Evolutionary conservation across 1,140 invertebrate species (phyloP), one percentile per base, ranked within the genome.

Genomic region (Bombus turneri): DNA sequence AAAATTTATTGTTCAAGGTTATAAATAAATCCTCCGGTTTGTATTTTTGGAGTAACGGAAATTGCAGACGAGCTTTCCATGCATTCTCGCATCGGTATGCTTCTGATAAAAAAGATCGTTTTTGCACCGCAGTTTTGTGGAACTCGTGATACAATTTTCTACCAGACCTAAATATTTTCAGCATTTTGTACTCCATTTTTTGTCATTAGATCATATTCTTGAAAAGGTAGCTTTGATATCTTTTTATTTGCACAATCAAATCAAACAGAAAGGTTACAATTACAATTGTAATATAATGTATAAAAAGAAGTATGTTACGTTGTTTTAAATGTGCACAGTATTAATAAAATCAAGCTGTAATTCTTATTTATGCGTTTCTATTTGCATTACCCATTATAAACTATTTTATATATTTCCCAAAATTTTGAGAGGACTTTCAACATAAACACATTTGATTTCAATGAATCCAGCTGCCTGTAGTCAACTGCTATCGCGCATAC

Each of bases 71-170:
- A 39, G 94, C 92, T 85, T 96, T 96, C 97, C 97, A 98, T 79
- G 95, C 95, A 81, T 97, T 96, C 53, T 95, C 93, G 90, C 97
- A 97, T 86, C 95, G 94, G 93, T 97, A 98, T 9, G 96, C 95
- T 88, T 96, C 96, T 0, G 97, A 96, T 59, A 98, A 89, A 93
- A 96, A 96, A 8, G 93, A 95, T 87, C 95, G 91, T 39, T 79
- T 85, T 5, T 81, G 80, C 8, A 75, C 80, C 69, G 86, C 53
- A 34, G 43, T 31, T 31, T 83, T 84, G 41, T 82, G 69, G 9
- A 90, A 13, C 25, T 47, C 73, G 15, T 79, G 34, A 10, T 90
- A 69, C 9, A 81, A 43, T 34, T 78, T 93, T 53, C 84, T 82
- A 43, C 88, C 86, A 10, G 28, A 79, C 53, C 69, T 91, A 0